A percentile compares a stretch with the other conserved stretches of the same genome.
These are phyloP conservation scores for Eristalinus aeneus DNA, from an alignment of 2,888 invertebrate species.

Conservation along the genomic window DNA sequence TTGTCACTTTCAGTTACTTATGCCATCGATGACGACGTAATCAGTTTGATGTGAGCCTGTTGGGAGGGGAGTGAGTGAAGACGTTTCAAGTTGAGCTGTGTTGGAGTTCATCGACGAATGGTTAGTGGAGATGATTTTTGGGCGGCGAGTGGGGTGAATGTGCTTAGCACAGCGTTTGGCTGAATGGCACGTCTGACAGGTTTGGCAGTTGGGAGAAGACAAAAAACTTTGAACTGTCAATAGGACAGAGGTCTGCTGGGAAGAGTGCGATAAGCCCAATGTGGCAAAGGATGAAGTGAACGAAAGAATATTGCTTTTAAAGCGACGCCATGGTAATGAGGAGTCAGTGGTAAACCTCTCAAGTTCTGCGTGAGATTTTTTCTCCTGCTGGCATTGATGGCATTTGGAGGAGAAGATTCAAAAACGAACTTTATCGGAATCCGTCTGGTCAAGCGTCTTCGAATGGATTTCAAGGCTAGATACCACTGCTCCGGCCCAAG, in stretches of 20 bases:
- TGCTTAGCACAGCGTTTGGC: not conserved
- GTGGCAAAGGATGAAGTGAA: no score
- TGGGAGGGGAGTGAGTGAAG: not conserved
- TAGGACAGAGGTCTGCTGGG: not conserved
- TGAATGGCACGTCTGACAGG: not conserved
- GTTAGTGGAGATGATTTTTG: not conserved
- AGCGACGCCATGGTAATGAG: no score
- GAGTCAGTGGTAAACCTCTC: no score
- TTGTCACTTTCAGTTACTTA: not conserved
- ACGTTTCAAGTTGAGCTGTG: not conserved
- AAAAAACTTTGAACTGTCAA: not conserved
- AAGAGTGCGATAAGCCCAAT: no score
- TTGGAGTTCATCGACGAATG: not conserved
- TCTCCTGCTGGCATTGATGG: no score
- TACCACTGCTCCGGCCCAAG: no score
- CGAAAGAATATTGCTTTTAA: no score
- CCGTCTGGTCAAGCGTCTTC: no score
- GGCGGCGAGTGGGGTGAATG: not conserved
- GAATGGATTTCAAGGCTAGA: no score
- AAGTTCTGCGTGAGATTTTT: no score
- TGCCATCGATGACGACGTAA: not conserved
- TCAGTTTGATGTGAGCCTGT: not conserved
- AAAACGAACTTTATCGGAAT: no score
- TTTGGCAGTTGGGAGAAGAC: not conserved
- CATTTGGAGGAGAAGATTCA: no score